These are phyloP conservation scores for Zosterops borbonicus DNA, from an alignment of 2,113 vertebrate genomes.

Conservation along the genomic window DNA sequence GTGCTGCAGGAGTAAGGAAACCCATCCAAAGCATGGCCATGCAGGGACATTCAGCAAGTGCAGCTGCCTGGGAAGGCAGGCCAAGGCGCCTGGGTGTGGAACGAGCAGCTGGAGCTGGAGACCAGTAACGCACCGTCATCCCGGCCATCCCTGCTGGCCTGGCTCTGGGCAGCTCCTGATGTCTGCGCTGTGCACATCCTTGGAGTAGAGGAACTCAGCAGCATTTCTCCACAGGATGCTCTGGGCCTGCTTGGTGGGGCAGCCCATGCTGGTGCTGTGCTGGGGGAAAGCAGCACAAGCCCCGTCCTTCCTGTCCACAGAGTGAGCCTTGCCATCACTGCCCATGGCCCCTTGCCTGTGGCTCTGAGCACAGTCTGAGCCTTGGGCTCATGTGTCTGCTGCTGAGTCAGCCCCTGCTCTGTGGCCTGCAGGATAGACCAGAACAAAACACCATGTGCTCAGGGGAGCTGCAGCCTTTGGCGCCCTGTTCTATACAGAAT, in stretches of 20 bases:
- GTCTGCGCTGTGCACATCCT: background rate
- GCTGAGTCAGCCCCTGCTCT: conserved; percentile 14
- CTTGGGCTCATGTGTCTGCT: background rate
- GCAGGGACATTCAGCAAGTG: background rate
- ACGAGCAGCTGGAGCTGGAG: background rate
- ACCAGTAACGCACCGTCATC: rapidly evolving
- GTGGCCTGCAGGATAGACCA: background rate
- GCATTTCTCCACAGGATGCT: rapidly evolving
- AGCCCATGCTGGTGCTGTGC: background rate
- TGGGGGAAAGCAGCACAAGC: background rate
- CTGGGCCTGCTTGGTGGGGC: rapidly evolving
- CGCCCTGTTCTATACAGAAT: background rate
- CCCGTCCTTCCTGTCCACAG: background rate
- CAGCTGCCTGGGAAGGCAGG: background rate
- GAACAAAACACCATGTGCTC: background rate
- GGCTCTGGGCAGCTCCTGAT: background rate
- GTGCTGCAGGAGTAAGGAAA: background rate
- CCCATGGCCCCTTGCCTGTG: background rate
- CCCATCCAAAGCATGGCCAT: background rate
- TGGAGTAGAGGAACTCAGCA: background rate
- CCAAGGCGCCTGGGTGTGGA: background rate
- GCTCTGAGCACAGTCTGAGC: background rate
- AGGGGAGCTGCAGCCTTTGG: background rate
- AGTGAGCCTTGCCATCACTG: rapidly evolving
- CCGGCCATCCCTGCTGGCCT: rapidly evolving